A percentile compares a stretch with the other conserved stretches of the same genome.
Evolutionary conservation across 2,888 invertebrate genomes (phyloP).

Genomic region (Dione vanillae): DNA sequence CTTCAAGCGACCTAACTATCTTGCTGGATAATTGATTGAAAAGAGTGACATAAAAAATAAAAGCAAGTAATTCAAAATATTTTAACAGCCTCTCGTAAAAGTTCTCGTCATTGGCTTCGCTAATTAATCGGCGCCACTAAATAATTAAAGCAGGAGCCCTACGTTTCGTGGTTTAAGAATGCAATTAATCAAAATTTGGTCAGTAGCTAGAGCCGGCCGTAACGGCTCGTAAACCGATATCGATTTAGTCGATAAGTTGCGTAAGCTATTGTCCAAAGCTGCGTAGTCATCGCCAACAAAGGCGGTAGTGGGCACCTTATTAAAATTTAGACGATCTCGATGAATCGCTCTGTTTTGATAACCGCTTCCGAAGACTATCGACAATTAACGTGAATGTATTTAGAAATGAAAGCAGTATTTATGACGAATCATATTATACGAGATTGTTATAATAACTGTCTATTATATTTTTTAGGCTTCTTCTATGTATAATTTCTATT

Average conservation of each 20-base stretch:
- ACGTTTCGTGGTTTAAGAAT: constrained; percentile 70
- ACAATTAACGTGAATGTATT: constrained; percentile 61
- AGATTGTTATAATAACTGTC: constrained; percentile 34
- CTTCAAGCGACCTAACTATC: constrained; percentile 3
- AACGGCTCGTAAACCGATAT: constrained; percentile 84
- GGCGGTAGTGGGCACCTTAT: constrained; percentile 83
- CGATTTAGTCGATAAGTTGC: constrained; percentile 83
- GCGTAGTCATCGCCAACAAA: constrained; percentile 77
- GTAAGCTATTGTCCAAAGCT: constrained; percentile 80
- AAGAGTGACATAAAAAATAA: constrained; percentile 41
- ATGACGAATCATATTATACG: constrained; percentile 61
- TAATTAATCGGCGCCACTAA: constrained; percentile 72
- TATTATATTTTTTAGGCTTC: constrained; percentile 23
- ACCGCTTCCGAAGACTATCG: constrained; percentile 67
- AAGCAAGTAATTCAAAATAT: constrained; percentile 56
- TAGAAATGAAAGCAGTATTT: constrained; percentile 63
- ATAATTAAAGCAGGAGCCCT: constrained; percentile 62
- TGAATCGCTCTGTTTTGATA: constrained; percentile 81
- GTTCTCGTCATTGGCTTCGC: constrained; percentile 52
- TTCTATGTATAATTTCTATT: not conserved
- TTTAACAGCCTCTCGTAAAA: constrained; percentile 68
- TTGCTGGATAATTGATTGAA: constrained; percentile 27
- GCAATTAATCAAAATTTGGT: constrained; percentile 83
- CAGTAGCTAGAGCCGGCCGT: constrained; percentile 79
- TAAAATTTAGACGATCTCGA: constrained; percentile 81